phyloP scores from a whole-genome alignment of 1,140 invertebrate genomes.

The Dendrolimus punctatus region DNA sequence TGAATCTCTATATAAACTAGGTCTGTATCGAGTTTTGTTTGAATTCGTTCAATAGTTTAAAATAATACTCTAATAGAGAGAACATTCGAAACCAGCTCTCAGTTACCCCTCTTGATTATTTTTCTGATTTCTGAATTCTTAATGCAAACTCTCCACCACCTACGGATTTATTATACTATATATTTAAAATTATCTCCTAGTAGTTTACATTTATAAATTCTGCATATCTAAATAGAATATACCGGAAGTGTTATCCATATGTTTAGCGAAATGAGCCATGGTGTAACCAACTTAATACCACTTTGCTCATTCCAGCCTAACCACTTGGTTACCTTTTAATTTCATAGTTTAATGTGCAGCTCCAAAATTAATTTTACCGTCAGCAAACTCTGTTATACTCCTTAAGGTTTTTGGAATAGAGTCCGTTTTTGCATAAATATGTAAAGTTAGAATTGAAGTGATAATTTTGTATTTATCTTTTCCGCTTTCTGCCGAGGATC shows the following conservation, averaged over 20 bases:
- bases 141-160: too few species aligned
- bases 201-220: too few species aligned
- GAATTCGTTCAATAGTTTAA: too few species aligned
- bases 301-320: neutral
- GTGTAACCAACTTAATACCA: constrained; percentile 2
- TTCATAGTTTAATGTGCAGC: constrained; percentile 13
- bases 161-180: too few species aligned
- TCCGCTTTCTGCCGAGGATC: neutral
- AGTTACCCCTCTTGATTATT: too few species aligned
- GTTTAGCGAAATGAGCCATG: neutral
- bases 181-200: too few species aligned
- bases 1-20: too few species aligned
- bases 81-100: too few species aligned
- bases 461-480: constrained; percentile 2
- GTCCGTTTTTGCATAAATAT: neutral
- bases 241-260: neutral
- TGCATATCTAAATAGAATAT: too few species aligned
- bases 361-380: neutral
- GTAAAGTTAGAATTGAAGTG: neutral
- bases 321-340: constrained; percentile 17
- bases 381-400: neutral
- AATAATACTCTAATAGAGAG: too few species aligned
- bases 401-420: neutral
- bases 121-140: too few species aligned
- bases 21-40: too few species aligned